Base-by-base conservation (phyloP, 1,140 invertebrate genomes). In the Centruroides sculpturatus region DNA sequence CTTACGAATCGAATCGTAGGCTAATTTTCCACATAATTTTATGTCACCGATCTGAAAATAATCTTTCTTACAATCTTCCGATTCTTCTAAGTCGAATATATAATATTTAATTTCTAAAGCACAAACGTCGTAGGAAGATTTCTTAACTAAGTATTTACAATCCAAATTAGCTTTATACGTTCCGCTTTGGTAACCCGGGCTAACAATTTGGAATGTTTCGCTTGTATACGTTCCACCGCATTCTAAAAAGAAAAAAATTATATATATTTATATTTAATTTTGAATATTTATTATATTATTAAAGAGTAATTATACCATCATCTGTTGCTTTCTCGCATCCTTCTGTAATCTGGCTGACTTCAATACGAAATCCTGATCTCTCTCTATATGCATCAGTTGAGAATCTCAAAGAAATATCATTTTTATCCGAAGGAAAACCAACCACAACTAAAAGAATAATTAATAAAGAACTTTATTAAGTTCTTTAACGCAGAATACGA, bases 61-160 rank as follows among this genome's bases (percentile, higher is more conserved):
- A 56, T 69, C 68, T 41, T 68, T 69, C 3, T 13, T 8, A 36
- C 68, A 69, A 48, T 68, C 59, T 4, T 51, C 52, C 5, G 68
- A 68, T 50, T 69, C 64, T 57, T 69, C 68, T 8, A 69, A 36
- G 46, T 66, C 61, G 50, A 69, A 69, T 3, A 59, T 52, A 49
- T 66, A 64, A 55, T 65, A 69, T n/a, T 62, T 63, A 6, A 69
- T 59, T 50, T 69, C 68, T 1, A 69, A 46, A 6, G 68, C 66
- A 54, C 68, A 69, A 9, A 69, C 60, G 46, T 68, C 59, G 23
- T 58, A 65, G 11, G 57, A 59, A 9, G 53, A 58, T 41, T 68
- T 67, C 35, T 62, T 56, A 3, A 69, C 55, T 3, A 61, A 56
- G 49, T 69, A 69, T 23, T 57, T 34, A 34, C 68, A 69, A 23